These are phyloP conservation scores for Drosophila gunungcola DNA, from an alignment of 1,140 invertebrate species.

Conservation along the genomic window DNA sequence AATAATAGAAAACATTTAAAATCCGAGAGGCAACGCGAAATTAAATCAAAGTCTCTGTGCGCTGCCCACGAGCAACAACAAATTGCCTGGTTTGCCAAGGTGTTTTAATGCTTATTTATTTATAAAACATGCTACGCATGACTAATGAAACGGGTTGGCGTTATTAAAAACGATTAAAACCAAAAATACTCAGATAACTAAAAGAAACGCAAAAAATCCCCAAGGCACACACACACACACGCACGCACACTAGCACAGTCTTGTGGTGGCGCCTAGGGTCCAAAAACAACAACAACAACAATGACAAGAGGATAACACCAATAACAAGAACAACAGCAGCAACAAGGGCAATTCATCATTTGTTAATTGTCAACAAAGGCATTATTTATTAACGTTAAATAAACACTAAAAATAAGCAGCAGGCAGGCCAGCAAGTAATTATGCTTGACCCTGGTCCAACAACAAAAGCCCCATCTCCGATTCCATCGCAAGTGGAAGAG, in stretches of 20 bases:
- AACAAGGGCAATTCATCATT: constrained; percentile 45
- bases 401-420: constrained; percentile 72
- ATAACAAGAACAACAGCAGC: constrained; percentile 9
- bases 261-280: constrained; percentile 48
- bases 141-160: constrained; percentile 65
- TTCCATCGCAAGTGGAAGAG: constrained; percentile 38
- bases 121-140: constrained; percentile 67
- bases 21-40: constrained; percentile 5
- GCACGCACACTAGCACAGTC: constrained; percentile 15
- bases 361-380: constrained; percentile 57
- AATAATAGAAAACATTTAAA: neutral
- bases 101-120: constrained; percentile 48
- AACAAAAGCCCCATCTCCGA: constrained; percentile 63
- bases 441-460: constrained; percentile 81
- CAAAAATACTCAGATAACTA: constrained; percentile 40
- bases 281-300: constrained; percentile 13
- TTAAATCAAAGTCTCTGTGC: constrained; percentile 21
- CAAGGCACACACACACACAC: constrained; percentile 32
- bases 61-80: constrained; percentile 7
- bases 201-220: constrained; percentile 9
- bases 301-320: constrained; percentile 28
- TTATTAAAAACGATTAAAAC: constrained; percentile 46
- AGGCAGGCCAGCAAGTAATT: constrained; percentile 62
- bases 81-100: constrained; percentile 13
- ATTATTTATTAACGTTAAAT: constrained; percentile 69